These are phyloP conservation scores for Drosophila percnosoma DNA, from an alignment of 2,888 invertebrate species.

Conservation along the genomic window DNA sequence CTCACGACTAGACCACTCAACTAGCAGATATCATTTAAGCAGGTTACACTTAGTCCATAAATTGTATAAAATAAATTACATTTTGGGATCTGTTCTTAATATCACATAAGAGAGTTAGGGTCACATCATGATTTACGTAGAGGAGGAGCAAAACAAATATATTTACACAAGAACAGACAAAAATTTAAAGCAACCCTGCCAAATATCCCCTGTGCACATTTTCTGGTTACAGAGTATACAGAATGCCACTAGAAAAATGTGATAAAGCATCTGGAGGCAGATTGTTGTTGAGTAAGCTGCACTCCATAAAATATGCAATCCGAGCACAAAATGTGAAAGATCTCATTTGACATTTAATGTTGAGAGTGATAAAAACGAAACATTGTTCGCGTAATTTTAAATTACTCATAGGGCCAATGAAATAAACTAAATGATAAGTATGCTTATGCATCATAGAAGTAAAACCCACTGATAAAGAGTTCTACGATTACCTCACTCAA, in stretches of 20 bases:
- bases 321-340: slow-evolving; percentile 30
- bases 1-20: background rate
- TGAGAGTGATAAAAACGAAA: slow-evolving; percentile 19
- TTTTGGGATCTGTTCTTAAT: background rate
- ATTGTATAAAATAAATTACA: background rate
- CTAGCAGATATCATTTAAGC: background rate
- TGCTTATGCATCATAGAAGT: background rate
- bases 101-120: background rate
- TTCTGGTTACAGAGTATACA: slow-evolving; percentile 32
- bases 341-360: slow-evolving; percentile 36
- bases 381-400: slow-evolving; percentile 16
- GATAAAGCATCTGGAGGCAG: slow-evolving; percentile 25
- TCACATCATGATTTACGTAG: background rate
- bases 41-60: background rate
- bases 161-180: background rate
- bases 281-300: slow-evolving; percentile 32
- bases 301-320: slow-evolving; percentile 54
- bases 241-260: slow-evolving; percentile 45
- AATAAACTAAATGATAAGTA: slow-evolving; percentile 7
- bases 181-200: background rate
- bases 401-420: slow-evolving; percentile 9
- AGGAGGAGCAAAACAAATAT: background rate
- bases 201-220: background rate
- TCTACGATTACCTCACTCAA: slow-evolving; percentile 38
- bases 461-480: slow-evolving; percentile 19